Evolutionary conservation across 2,888 invertebrate species (phyloP), one percentile per base, ranked within the genome.

Genomic region (Parnassius smintheus): DNA sequence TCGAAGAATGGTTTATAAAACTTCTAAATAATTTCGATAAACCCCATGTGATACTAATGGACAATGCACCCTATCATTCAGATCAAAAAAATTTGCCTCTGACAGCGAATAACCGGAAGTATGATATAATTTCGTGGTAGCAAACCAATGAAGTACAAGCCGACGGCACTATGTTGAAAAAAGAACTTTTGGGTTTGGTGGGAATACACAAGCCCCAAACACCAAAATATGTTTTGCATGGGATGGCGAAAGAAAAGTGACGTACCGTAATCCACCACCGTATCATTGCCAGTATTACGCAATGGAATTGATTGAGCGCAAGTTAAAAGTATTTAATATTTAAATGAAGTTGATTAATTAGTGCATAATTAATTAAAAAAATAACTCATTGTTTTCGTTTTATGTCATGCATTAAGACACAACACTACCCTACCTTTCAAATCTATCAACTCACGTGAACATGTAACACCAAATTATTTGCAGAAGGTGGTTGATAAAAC

Each of bases 201-300:
- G 53, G 44, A 22, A 42, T 57, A 25, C 51, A 65, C 25, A 66
- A 66, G 56, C 61, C 61, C 3, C 51, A 45, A 60, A 53, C 22
- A 48, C 51, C 42, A 46, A 61, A 3, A 3, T 66, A 67, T 53
- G 45, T 58, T 9, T 44, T 65, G 45, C 61, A 63, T 49, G 62
- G 65, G 48, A 54, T 67, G 59, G 67, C 65, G 45, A 52, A 53
- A 45, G 18, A 53, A 42, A 35, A 52, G 41, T 61, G 65, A 9
- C 65, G 65, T 35, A 45, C 48, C 9, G 61, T 67, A 22, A 49
- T 66, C 44, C 50, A 64, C 7, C 64, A 46, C 62, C 61, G 48
- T 66, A 66, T 53, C 66, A 66, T 56, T 68, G 67, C 59, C 65
- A 65, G 42, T 65, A 65, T 49, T 65, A 66, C 49, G 64, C 61